phyloP scores from a whole-genome alignment of 1,140 invertebrate species.

The Saxidomus purpurata region DNA sequence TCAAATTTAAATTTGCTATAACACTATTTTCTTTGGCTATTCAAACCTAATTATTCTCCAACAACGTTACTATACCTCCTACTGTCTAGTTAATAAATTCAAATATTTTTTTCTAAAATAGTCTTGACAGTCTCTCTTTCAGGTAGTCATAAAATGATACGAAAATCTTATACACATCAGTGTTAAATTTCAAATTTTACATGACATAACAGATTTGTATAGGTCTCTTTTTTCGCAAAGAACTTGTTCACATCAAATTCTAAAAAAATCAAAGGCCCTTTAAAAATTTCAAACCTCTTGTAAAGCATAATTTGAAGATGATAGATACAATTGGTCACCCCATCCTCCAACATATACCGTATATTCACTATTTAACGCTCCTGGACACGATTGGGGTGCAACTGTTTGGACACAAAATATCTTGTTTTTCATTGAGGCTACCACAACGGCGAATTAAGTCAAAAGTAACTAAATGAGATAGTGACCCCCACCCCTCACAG shows the following conservation, averaged over 20 bases:
- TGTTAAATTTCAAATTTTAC: slow-evolving; percentile 18
- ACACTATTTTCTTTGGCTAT: too few species aligned
- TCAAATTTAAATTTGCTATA: too few species aligned
- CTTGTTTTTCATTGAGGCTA: too few species aligned
- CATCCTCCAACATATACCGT: neutral
- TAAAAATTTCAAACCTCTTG: neutral
- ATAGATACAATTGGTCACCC: neutral
- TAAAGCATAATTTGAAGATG: neutral
- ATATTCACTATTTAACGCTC: neutral
- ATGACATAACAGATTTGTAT: slow-evolving; percentile 22
- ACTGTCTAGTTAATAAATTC: neutral
- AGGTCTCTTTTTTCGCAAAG: neutral
- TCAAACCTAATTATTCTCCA: too few species aligned
- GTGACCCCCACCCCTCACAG: too few species aligned
- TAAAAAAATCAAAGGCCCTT: neutral
- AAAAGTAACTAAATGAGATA: too few species aligned
- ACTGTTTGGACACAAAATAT: too few species aligned
- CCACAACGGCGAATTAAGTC: too few species aligned
- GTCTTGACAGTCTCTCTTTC: neutral
- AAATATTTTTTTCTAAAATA: neutral
- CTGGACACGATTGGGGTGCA: too few species aligned
- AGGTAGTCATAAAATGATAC: slow-evolving; percentile 15
- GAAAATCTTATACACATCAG: neutral
- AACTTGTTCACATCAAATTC: neutral
- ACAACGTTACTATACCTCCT: too few species aligned